phyloP scores from a whole-genome alignment of 2,888 invertebrate species.

The Pyrgus malvae region DNA sequence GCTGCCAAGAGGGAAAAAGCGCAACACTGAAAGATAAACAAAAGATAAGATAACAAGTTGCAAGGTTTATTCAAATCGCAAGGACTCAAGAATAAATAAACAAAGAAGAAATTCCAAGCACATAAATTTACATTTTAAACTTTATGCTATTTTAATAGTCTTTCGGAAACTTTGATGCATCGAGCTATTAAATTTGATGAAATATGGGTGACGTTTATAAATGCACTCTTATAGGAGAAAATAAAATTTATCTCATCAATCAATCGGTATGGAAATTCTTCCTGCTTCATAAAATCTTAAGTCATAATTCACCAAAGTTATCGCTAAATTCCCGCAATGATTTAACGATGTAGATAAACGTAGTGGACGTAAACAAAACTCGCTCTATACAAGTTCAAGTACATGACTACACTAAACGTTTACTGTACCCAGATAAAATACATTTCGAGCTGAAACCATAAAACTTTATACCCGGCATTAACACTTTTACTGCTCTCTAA shows the following conservation, averaged over 20 bases:
- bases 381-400: slow-evolving; percentile 48
- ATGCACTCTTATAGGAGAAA: slow-evolving; percentile 10
- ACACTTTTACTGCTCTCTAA: slow-evolving; percentile 63
- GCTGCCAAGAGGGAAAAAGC: neutral
- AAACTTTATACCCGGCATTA: slow-evolving; percentile 57
- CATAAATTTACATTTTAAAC: neutral
- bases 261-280: slow-evolving; percentile 21
- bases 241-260: slow-evolving; percentile 27
- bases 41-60: slow-evolving; percentile 36
- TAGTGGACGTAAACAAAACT: slow-evolving; percentile 40
- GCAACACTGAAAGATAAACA: slow-evolving; percentile 1
- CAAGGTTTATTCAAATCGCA: slow-evolving; percentile 32
- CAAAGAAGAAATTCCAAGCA: slow-evolving; percentile 18
- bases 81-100: slow-evolving; percentile 24
- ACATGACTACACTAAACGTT: slow-evolving; percentile 42
- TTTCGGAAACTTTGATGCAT: slow-evolving; percentile 18
- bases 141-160: slow-evolving; percentile 1
- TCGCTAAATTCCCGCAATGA: slow-evolving; percentile 35
- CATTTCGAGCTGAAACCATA: slow-evolving; percentile 63
- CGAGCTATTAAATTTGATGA: slow-evolving; percentile 17
- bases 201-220: slow-evolving; percentile 20
- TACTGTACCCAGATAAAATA: slow-evolving; percentile 51
- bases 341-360: slow-evolving; percentile 34
- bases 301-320: slow-evolving; percentile 30
- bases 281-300: slow-evolving; percentile 11